These are phyloP conservation scores for Lasioglossum zephyrum DNA, from an alignment of 2,888 invertebrate species.

Conservation along the genomic window DNA sequence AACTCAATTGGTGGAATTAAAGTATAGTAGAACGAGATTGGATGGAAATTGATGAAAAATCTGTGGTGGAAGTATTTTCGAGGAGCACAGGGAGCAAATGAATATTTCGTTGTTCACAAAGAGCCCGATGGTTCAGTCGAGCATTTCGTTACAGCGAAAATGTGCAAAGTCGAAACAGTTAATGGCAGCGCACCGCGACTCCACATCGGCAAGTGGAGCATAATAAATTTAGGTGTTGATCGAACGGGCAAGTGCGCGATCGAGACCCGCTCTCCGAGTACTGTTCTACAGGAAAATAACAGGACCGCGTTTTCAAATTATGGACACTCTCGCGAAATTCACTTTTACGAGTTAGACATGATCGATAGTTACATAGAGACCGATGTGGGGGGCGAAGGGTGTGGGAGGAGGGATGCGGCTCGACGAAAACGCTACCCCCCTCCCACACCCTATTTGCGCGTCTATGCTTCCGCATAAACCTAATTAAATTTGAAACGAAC, in stretches of 20 bases:
- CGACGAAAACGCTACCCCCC: constrained; percentile 6
- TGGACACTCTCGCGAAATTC: constrained; percentile 43
- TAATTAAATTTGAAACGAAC: constrained; percentile 56
- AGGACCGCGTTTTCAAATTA: constrained; percentile 50
- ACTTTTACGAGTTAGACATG: constrained; percentile 50
- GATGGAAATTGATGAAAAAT: background rate
- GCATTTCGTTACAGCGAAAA: constrained; percentile 35
- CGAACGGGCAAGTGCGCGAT: constrained; percentile 52
- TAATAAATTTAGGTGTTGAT: constrained; percentile 67
- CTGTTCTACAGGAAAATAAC: constrained; percentile 57
- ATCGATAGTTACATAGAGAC: constrained; percentile 42
- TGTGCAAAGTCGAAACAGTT: constrained; percentile 56
- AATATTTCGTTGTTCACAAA: background rate
- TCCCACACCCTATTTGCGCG: constrained; percentile 10
- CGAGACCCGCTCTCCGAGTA: constrained; percentile 31
- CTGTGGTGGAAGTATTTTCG: background rate
- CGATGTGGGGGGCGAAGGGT: background rate
- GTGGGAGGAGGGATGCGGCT: background rate
- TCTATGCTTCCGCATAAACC: constrained; percentile 32
- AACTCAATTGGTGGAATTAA: background rate
- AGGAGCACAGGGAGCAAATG: background rate
- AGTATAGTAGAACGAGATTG: background rate
- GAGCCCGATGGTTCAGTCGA: background rate
- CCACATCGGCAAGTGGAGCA: constrained; percentile 50
- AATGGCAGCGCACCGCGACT: constrained; percentile 40